A percentile compares a stretch with the other conserved stretches of the same genome.
Evolutionary conservation across 2,113 vertebrate genomes (phyloP).

Genomic region (Bubalus kerabau): DNA sequence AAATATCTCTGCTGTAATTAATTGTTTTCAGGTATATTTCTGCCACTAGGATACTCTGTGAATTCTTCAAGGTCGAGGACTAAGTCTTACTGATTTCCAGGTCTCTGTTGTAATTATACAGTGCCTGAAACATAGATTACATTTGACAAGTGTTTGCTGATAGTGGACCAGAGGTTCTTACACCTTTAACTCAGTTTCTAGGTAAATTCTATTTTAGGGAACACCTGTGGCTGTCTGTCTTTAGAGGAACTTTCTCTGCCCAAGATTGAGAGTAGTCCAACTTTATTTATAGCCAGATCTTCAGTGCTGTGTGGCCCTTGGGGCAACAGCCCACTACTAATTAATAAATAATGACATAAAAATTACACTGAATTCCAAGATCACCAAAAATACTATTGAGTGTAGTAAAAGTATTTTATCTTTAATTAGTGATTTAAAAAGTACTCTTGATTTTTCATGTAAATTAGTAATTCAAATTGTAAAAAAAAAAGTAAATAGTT

Average conservation of each 20-base stretch:
- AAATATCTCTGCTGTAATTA: not conserved
- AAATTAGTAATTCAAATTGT: not conserved
- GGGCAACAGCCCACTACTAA: not conserved
- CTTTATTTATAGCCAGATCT: not conserved
- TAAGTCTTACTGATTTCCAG: not conserved
- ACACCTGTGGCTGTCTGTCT: not conserved
- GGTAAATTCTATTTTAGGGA: constrained; percentile 1
- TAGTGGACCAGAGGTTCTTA: not conserved
- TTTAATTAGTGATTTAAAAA: not conserved
- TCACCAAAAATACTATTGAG: not conserved
- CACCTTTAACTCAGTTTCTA: constrained; percentile 11
- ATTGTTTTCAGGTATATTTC: not conserved
- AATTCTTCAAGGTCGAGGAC: not conserved
- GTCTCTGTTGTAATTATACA: not conserved
- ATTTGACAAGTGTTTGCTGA: not conserved
- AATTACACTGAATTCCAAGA: not conserved
- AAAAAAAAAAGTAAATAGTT: not conserved
- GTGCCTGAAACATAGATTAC: not conserved
- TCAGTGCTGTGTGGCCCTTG: not conserved
- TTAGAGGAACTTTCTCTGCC: not conserved
- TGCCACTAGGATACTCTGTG: not conserved
- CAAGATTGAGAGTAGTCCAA: not conserved
- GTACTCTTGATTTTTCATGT: not conserved
- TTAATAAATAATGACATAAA: not conserved
- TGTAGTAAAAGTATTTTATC: not conserved